Evolutionary conservation across 2,888 invertebrate genomes (phyloP).

Genomic region (Notocelia uddmanniana): DNA sequence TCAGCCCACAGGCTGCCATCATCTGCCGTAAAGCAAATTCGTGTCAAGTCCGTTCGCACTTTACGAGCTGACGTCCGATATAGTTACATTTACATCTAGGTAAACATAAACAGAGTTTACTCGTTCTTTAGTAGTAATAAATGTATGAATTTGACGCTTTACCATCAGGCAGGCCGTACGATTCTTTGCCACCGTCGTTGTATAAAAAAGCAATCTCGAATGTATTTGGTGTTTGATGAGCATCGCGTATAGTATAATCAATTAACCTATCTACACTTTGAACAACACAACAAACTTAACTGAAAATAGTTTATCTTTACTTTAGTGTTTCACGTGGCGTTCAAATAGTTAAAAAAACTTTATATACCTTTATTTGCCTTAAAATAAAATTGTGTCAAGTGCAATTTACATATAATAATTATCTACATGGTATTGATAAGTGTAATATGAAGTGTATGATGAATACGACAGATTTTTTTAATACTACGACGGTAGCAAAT

Average conservation of each 20-base stretch:
- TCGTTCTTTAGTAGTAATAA: not conserved
- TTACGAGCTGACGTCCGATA: constrained; percentile 34
- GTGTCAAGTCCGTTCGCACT: constrained; percentile 56
- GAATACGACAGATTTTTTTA: too few species aligned
- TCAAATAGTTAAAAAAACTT: not conserved
- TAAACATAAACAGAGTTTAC: constrained; percentile 10
- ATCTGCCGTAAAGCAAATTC: constrained; percentile 61
- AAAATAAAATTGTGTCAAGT: not conserved
- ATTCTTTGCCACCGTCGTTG: too few species aligned
- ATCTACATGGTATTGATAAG: not conserved
- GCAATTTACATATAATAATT: not conserved
- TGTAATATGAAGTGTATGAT: not conserved
- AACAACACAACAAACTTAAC: too few species aligned
- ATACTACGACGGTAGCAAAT: too few species aligned
- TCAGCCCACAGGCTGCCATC: constrained; percentile 54
- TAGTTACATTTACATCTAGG: constrained; percentile 7
- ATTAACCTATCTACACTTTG: too few species aligned
- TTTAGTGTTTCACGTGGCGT: not conserved
- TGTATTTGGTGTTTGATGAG: not conserved
- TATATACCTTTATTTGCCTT: not conserved
- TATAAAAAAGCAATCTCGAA: not conserved
- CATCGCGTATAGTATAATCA: too few species aligned
- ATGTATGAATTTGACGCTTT: not conserved
- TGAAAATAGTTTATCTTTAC: not conserved
- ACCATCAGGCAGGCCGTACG: too few species aligned